phyloP scores from a whole-genome alignment of 2,113 vertebrate genomes.

The Eupsittula cactorum region DNA sequence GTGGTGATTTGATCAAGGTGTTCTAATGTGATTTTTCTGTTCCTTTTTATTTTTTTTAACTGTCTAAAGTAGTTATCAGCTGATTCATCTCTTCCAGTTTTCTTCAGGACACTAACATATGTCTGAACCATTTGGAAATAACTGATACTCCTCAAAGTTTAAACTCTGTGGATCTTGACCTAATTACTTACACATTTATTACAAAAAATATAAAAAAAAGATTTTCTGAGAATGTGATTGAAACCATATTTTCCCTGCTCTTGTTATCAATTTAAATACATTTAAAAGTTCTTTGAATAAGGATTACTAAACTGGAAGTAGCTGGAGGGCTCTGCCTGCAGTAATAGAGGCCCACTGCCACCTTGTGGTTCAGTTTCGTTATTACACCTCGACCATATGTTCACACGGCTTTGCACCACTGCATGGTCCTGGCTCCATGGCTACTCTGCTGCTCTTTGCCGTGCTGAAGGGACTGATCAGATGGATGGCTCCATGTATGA shows the following conservation, averaged over 20 bases:
- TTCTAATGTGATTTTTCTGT: slow-evolving; percentile 34
- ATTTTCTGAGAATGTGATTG: slow-evolving; percentile 52
- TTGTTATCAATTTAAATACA: slow-evolving; percentile 43
- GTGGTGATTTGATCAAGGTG: slow-evolving; percentile 42
- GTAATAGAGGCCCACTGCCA: slow-evolving; percentile 56
- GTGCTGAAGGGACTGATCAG: neutral
- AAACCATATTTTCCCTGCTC: slow-evolving; percentile 33
- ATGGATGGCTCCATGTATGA: neutral
- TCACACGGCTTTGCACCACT: neutral
- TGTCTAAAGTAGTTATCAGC: slow-evolving; percentile 26
- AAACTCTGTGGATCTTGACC: slow-evolving; percentile 40
- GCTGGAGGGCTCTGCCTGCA: neutral
- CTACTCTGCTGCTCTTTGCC: neutral
- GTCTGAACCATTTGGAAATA: slow-evolving; percentile 47
- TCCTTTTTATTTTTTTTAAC: neutral
- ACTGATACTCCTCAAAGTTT: slow-evolving; percentile 36
- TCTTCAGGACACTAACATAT: slow-evolving; percentile 34
- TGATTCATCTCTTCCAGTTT: slow-evolving; percentile 55
- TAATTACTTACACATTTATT: slow-evolving; percentile 67
- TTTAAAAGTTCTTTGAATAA: slow-evolving; percentile 13
- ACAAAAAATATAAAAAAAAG: neutral
- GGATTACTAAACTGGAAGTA: neutral
- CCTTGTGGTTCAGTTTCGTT: slow-evolving; percentile 28
- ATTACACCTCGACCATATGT: neutral
- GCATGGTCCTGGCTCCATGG: neutral